Evolutionary conservation across 92 coral and sea anemone species (phyloP).

Genomic region (Epizoanthus ramosus): DNA sequence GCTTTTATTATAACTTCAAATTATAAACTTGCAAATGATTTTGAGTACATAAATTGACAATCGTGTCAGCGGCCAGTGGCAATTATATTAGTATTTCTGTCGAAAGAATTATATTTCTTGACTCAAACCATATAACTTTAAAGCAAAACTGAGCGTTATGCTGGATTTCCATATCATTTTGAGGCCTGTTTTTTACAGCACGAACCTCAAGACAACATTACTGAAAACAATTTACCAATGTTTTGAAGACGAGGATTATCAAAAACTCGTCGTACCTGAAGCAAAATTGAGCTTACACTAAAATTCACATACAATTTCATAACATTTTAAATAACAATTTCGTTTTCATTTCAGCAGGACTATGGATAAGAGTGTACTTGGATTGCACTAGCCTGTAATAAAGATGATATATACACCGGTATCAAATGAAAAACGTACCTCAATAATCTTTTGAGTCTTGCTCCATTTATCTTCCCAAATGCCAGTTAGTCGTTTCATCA

Average conservation of each 20-base stretch:
- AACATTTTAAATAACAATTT: background rate
- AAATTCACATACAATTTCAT: background rate
- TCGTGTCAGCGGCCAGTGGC: background rate
- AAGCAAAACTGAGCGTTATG: background rate
- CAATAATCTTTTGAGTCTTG: constrained; percentile 92
- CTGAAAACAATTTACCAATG: no score
- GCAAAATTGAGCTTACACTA: background rate
- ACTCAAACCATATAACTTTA: background rate
- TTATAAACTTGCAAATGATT: background rate
- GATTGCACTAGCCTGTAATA: no score
- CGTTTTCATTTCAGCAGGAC: background rate
- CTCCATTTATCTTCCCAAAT: constrained; percentile 99
- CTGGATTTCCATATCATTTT: background rate
- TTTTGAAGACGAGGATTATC: background rate
- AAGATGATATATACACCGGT: background rate
- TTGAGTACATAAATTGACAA: background rate
- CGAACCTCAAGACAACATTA: no score
- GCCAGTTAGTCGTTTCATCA: constrained; percentile 95
- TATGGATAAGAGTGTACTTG: background rate
- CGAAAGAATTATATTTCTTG: background rate
- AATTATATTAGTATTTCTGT: background rate
- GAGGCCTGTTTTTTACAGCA: no score
- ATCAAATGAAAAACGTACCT: constrained; percentile 55
- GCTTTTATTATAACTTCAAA: background rate
- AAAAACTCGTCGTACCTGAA: background rate